Evolutionary conservation across 2,888 invertebrate genomes (phyloP), one percentile per base, ranked within the genome.

Genomic region (Marasmarcha lunaedactyla): DNA sequence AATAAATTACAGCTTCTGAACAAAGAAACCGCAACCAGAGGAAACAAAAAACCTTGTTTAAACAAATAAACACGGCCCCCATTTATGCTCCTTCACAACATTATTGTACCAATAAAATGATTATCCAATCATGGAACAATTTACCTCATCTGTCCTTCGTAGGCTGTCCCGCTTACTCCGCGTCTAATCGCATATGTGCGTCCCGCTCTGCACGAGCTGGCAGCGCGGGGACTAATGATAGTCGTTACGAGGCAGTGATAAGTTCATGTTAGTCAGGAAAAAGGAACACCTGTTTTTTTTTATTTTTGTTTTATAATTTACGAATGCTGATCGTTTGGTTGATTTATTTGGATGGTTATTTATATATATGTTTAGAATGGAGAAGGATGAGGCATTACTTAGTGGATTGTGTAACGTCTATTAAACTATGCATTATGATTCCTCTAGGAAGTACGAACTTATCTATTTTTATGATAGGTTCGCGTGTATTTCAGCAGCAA

Each of bases 41-140:
- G 38, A 35, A 27, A 12, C 12, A 35, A 14, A 14, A 41, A 41
- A 34, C 38, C 41, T 7, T 38, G 41, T 37, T 38, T 38, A 15
- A 41, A 25, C 13, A 13, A 35, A 10, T 37, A 35, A 33, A 15
- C 27, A n/a, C 11, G 20, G 3, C 20, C 20, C 20, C 20, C 20
- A 20, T 20, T 20, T 20, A 20, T 5, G 7, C 4, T 30, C 30
- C 4, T 30, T 30, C 30, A 30, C 4, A n/a, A n/a, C 30, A 30
- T 30, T 30, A 10, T 12, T 68, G 66, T 73, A 73, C 74, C 79
- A 79, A 79, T 79, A 78, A 74, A 78, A 77, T 74, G 79, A 81
- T 81, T 81, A 79, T 74, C 81, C 81, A 81, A 81, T 81, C 78
- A 73, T 74, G 67, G 55, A 59, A 62, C 77, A 78, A 79, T 78